These are phyloP conservation scores for Micoletzkya japonica DNA, from an alignment of 2,888 invertebrate genomes.

Conservation along the genomic window DNA sequence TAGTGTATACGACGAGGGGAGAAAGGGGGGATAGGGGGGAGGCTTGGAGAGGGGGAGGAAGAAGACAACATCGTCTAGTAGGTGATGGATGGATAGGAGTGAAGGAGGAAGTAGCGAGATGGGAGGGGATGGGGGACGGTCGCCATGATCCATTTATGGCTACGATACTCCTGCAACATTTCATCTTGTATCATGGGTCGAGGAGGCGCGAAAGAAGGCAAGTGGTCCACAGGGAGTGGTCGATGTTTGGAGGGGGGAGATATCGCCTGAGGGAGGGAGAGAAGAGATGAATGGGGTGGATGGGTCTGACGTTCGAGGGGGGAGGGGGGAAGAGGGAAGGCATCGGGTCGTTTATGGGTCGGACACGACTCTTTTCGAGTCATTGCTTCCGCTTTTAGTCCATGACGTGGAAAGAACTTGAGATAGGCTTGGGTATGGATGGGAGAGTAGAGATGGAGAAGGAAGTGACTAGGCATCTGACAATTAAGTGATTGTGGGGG, in stretches of 20 bases:
- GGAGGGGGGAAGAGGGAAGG: not conserved
- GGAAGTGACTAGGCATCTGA: too few relatives aligned
- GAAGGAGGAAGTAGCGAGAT: not conserved
- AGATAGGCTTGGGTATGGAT: too few relatives aligned
- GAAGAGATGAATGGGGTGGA: not conserved
- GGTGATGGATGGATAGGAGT: not conserved
- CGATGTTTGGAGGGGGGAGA: not conserved
- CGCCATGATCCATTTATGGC: too few relatives aligned
- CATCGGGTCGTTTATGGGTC: too few relatives aligned
- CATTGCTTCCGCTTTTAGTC: too few relatives aligned
- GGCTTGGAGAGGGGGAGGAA: not conserved
- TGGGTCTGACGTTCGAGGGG: not conserved
- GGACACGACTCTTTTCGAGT: too few relatives aligned
- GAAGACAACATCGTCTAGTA: not conserved
- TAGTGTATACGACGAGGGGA: not conserved
- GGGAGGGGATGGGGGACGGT: not conserved
- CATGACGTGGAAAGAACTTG: too few relatives aligned
- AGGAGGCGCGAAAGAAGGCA: conserved; percentile 6
- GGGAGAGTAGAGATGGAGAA: too few relatives aligned
- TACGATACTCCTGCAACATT: too few relatives aligned
- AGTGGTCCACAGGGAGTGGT: not conserved
- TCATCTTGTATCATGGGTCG: conserved; percentile 1
- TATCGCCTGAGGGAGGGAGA: not conserved
- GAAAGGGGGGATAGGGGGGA: not conserved
- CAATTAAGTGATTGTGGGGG: too few relatives aligned